Evolutionary conservation across 2,888 invertebrate genomes (phyloP).

Genomic region (Nemapogon koenigi): DNA sequence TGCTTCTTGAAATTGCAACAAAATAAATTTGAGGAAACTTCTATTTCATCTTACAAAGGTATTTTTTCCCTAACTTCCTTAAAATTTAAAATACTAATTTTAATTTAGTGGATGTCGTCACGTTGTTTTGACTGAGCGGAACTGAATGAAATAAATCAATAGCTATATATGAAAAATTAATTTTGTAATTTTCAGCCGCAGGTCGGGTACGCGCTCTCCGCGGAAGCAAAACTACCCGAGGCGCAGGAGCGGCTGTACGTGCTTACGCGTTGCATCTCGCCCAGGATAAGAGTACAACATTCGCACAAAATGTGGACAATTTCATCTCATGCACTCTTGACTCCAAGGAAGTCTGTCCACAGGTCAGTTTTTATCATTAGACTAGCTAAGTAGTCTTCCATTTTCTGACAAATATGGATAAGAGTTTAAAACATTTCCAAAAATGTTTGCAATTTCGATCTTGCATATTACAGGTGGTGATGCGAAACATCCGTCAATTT

Average conservation of each 20-base stretch:
- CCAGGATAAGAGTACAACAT: constrained; percentile 85
- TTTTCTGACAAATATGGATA: too few species aligned
- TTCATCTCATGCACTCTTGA: constrained; percentile 93
- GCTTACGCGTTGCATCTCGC: constrained; percentile 83
- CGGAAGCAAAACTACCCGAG: constrained; percentile 54
- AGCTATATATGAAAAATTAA: too few species aligned
- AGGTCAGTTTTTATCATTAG: too few species aligned
- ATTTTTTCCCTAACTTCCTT: too few species aligned
- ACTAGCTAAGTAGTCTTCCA: too few species aligned
- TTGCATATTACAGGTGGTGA: constrained; percentile 66
- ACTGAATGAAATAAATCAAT: too few species aligned
- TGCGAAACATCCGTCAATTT: constrained; percentile 93
- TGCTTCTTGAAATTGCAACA: too few species aligned
- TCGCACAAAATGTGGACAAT: constrained; percentile 91
- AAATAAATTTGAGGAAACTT: too few species aligned
- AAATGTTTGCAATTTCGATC: background rate
- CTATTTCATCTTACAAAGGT: too few species aligned
- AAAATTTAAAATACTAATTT: too few species aligned
- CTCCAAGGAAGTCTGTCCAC: constrained; percentile 86
- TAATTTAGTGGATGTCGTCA: too few species aligned
- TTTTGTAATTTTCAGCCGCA: constrained; percentile 67
- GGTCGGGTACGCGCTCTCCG: constrained; percentile 75
- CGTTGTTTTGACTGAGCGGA: too few species aligned
- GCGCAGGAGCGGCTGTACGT: constrained; percentile 75
- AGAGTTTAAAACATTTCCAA: background rate